These are phyloP conservation scores for Pegoplata infirma DNA, from an alignment of 2,888 invertebrate genomes.

Conservation along the genomic window DNA sequence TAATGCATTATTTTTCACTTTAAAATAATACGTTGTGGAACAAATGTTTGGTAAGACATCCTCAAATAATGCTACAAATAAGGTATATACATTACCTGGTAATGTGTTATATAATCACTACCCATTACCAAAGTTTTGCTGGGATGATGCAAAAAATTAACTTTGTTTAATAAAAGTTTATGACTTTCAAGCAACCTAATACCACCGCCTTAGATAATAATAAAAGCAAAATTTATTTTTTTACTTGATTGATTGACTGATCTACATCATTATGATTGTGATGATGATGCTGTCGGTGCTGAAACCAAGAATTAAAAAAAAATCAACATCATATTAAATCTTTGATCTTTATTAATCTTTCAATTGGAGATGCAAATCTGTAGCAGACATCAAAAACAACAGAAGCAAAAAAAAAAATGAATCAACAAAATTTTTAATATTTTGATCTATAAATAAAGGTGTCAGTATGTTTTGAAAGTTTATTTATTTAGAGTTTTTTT, in stretches of 20 bases:
- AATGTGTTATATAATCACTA: too few relatives aligned
- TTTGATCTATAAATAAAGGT: slow-evolving; percentile 59
- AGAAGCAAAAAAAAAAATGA: slow-evolving; percentile 2
- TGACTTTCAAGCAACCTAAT: slow-evolving; percentile 26
- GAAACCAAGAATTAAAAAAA: slow-evolving; percentile 43
- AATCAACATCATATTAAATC: slow-evolving; percentile 28
- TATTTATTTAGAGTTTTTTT: slow-evolving; percentile 54
- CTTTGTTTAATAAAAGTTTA: slow-evolving; percentile 25
- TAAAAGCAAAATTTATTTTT: slow-evolving; percentile 36
- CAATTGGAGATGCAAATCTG: neutral
- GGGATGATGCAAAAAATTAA: slow-evolving; percentile 3
- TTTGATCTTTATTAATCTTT: slow-evolving; percentile 54
- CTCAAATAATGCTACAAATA: too few relatives aligned
- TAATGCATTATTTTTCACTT: too few relatives aligned
- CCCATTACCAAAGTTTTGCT: too few relatives aligned
- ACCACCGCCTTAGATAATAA: slow-evolving; percentile 27
- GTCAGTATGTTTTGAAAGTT: slow-evolving; percentile 57
- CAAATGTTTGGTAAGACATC: too few relatives aligned
- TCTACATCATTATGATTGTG: neutral
- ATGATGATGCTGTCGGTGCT: slow-evolving; percentile 32
- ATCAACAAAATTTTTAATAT: slow-evolving; percentile 22
- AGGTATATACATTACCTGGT: too few relatives aligned
- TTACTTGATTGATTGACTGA: slow-evolving; percentile 56
- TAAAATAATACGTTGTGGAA: too few relatives aligned
- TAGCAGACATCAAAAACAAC: neutral